These are phyloP conservation scores for Rhysida immarginata DNA, from an alignment of 1,140 invertebrate genomes.

Conservation along the genomic window DNA sequence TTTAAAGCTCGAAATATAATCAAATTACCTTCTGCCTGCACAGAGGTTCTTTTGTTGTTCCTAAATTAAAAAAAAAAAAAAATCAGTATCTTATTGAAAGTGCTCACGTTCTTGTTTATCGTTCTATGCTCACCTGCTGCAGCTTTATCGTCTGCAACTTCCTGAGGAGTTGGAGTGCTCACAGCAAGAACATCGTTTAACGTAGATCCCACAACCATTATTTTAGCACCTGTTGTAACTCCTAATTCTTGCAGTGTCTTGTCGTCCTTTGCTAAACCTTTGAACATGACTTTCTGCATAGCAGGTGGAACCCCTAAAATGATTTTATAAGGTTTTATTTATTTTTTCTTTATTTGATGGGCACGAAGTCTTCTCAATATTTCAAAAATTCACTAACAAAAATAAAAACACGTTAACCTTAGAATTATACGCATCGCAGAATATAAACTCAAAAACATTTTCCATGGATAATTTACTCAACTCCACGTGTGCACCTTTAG, in stretches of 20 bases:
- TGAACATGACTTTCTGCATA: slow-evolving; percentile 84
- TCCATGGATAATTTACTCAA: no score
- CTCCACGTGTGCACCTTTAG: no score
- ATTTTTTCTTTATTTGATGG: no score
- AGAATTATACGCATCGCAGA: no score
- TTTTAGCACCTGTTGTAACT: slow-evolving; percentile 66
- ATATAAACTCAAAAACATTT: no score
- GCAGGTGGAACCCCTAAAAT: slow-evolving; percentile 60
- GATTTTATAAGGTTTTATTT: no score
- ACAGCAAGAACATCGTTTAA: slow-evolving; percentile 72
- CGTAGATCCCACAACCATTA: slow-evolving; percentile 87
- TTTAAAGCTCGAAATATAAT: neutral
- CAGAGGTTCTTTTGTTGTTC: slow-evolving; percentile 51
- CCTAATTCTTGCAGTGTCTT: slow-evolving; percentile 62
- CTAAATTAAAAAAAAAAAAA: slow-evolving; percentile 10
- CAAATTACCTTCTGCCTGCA: slow-evolving; percentile 52
- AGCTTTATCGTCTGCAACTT: slow-evolving; percentile 36
- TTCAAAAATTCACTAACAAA: no score
- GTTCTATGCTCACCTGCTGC: slow-evolving; percentile 27
- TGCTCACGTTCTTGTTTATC: no score
- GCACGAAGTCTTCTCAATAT: no score
- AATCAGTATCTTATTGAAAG: no score
- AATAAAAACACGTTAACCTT: no score
- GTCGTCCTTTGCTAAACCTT: slow-evolving; percentile 75
- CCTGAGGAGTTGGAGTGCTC: slow-evolving; percentile 41